A percentile compares a stretch with the other conserved stretches of the same genome.
Conservation (phyloP, 2,797 vertebrate species). For the Agapornis canus region DNA sequence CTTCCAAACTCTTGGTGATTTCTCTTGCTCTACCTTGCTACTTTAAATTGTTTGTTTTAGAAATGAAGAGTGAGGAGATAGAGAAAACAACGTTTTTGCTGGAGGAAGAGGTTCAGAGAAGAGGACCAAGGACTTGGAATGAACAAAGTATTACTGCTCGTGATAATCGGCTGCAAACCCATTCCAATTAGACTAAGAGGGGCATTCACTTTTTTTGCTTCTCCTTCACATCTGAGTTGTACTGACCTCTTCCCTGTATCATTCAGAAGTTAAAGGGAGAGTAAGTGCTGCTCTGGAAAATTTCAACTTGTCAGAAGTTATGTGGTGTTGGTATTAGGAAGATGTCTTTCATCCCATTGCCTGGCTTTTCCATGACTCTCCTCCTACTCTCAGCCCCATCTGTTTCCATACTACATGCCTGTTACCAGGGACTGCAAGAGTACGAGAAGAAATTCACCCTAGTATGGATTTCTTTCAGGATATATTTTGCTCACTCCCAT, state of each 20-base stretch:
- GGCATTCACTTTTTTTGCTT: neutral
- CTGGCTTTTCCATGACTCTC: neutral
- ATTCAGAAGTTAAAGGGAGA: neutral
- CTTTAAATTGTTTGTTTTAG: neutral
- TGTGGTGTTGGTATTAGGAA: neutral
- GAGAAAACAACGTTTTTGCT: neutral
- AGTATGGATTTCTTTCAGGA: conserved; percentile 13
- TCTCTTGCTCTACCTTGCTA: neutral
- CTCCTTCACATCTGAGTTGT: neutral
- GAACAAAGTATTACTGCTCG: neutral
- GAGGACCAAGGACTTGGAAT: neutral
- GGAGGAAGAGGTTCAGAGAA: neutral
- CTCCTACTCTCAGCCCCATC: neutral
- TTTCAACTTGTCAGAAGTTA: neutral
- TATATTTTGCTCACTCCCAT: neutral
- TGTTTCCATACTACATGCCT: neutral
- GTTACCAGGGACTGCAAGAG: neutral
- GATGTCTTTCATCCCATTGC: neutral
- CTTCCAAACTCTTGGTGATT: neutral
- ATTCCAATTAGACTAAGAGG: neutral
- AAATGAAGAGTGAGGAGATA: neutral
- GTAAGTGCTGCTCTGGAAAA: neutral
- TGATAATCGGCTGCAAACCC: neutral
- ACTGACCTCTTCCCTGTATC: neutral
- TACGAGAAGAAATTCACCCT: neutral